These are phyloP conservation scores for Grammomys dolichurus DNA, from an alignment of 2,113 vertebrate genomes.

Conservation along the genomic window DNA sequence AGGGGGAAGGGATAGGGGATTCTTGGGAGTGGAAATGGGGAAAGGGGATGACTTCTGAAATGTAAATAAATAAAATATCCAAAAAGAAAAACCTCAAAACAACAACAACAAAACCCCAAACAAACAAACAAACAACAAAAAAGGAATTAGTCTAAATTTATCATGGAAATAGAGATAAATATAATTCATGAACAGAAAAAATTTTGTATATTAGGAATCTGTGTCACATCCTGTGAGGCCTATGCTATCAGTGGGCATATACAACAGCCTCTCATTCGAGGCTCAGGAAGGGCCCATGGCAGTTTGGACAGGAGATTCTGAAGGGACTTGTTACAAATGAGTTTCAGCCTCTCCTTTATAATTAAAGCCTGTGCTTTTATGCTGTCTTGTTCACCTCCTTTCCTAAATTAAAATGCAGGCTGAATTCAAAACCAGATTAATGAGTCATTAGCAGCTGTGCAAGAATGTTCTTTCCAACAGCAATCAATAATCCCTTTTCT, in stretches of 20 bases:
- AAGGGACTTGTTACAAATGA: neutral
- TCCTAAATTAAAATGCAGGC: slow-evolving; percentile 79
- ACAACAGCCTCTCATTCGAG: neutral
- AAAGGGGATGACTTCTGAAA: no score
- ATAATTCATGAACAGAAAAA: neutral
- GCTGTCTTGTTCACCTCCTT: slow-evolving; percentile 64
- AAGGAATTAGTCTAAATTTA: neutral
- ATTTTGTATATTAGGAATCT: neutral
- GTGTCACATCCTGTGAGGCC: neutral
- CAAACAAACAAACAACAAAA: no score
- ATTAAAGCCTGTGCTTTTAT: slow-evolving; percentile 81
- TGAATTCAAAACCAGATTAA: slow-evolving; percentile 85
- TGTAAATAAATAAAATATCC: no score
- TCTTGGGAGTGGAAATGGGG: no score
- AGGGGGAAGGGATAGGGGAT: no score
- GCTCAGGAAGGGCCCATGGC: slow-evolving; percentile 69
- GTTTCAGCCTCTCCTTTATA: slow-evolving; percentile 77
- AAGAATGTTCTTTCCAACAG: slow-evolving; percentile 81
- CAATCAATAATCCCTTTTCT: slow-evolving; percentile 83
- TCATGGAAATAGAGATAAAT: neutral
- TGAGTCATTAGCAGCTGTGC: slow-evolving; percentile 84
- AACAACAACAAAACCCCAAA: no score
- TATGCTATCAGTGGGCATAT: slow-evolving; percentile 47
- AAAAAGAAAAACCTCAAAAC: no score
- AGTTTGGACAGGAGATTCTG: slow-evolving; percentile 60